Conservation (phyloP, 2,888 invertebrate genomes). For the Rhagophthalmus giganteus region DNA sequence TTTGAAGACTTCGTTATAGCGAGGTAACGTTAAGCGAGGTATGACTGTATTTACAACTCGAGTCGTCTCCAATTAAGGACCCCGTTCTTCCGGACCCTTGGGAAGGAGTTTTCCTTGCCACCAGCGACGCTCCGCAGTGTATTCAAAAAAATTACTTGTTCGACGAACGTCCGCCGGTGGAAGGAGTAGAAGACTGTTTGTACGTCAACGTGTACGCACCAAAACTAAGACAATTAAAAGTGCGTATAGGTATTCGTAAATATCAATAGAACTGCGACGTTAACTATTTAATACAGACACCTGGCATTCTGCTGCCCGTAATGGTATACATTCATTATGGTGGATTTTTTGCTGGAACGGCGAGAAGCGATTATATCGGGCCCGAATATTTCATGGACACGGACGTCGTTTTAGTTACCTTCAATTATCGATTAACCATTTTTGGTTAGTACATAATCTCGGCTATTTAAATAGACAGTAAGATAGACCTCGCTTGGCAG, state of each 20-base stretch:
- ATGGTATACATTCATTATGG: conserved; percentile 80
- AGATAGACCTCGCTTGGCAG: background rate
- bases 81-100: conserved; percentile 43
- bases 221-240: conserved; percentile 42
- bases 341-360: conserved; percentile 75
- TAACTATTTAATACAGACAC: background rate
- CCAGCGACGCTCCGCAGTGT: conserved; percentile 49
- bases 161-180: conserved; percentile 32
- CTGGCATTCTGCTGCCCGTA: conserved; percentile 58
- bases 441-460: too few species aligned
- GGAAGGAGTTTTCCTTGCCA: conserved; percentile 45
- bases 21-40: too few species aligned
- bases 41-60: too few species aligned
- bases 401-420: conserved; percentile 63
- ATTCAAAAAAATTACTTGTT: conserved; percentile 56
- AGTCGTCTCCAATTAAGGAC: too few species aligned
- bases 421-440: conserved; percentile 35
- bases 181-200: conserved; percentile 58
- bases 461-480: background rate
- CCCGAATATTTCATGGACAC: conserved; percentile 71
- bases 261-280: background rate
- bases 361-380: conserved; percentile 68
- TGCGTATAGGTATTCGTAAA: too few species aligned
- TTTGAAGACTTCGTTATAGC: too few species aligned
- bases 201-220: conserved; percentile 58